Evolutionary conservation across 1,140 invertebrate genomes (phyloP), one percentile per base, ranked within the genome.

Genomic region (Rhopalosiphum padi): DNA sequence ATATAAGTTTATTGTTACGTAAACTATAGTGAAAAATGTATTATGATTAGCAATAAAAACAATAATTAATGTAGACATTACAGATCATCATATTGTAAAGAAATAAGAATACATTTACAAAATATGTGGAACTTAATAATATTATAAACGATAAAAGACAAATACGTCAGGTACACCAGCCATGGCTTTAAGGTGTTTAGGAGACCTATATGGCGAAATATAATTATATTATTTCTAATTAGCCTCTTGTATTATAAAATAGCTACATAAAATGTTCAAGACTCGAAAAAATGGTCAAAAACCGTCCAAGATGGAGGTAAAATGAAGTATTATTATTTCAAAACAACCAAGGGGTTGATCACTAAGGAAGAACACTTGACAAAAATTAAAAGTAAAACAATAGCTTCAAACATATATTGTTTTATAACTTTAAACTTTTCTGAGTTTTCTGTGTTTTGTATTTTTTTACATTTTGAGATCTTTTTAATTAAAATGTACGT

Each of bases 281-380:
- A 46, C 7, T n/a, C 18, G 11, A 22, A 88, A 88, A 22, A 46
- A 46, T 48, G n/a, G 43, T 35, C 46, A 21, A 88, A 43, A 51
- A 48, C 30, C 21, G 6, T 35, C 46, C 86, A 88, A 30, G 46
- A 85, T 85, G 82, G 11, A 43, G 8, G 35, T 85, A 85, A 85
- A 88, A 41, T 88, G 46, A 88, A 88, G 46, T 88, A 48, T 88
- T 88, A 48, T 88, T 88, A 43, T 88, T 88, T 88, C 86, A 88
- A 51, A 88, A 30, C 18, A 35, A 88, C 30, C 4, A n/a, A 48
- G 4, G 30, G 86, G 86, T 88, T 48, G 86, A 87, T 87, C 15
- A 87, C n/a, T 77, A 77, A 77, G 60, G 60, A 88, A 18, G 86
- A 88, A n/a, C 46, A 51, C 30, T 88, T 48, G 86, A 88, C 30